Percentiles rank a stretch among this genome's conserved stretches.
These are phyloP conservation scores for Drosophila peninsularis DNA, from an alignment of 2,888 invertebrate species.

Conservation along the genomic window DNA sequence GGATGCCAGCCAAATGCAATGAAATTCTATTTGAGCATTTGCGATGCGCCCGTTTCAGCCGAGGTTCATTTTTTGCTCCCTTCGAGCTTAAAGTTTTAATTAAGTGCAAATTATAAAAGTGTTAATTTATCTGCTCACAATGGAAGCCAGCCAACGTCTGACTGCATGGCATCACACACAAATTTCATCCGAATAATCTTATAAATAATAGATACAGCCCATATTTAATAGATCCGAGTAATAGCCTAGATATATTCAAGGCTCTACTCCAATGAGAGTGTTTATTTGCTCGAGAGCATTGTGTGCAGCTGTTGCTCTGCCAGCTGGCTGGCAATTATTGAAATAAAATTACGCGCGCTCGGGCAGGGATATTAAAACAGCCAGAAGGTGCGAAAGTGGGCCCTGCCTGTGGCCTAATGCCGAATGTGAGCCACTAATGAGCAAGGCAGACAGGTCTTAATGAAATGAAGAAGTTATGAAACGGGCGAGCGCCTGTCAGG, in stretches of 20 bases:
- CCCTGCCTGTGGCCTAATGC: slow-evolving; percentile 1
- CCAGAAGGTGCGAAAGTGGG: not conserved
- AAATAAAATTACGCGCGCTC: slow-evolving; percentile 60
- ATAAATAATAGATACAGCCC: not conserved
- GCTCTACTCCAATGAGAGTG: not conserved
- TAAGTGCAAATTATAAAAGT: slow-evolving; percentile 78
- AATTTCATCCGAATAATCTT: not conserved
- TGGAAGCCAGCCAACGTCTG: slow-evolving; percentile 10
- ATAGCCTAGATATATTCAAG: not conserved
- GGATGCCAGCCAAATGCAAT: slow-evolving; percentile 72
- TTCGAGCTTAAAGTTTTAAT: slow-evolving; percentile 65
- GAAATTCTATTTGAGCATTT: slow-evolving; percentile 74
- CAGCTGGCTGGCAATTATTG: slow-evolving; percentile 52
- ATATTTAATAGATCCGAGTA: not conserved
- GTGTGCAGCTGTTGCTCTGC: not conserved
- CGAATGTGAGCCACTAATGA: slow-evolving; percentile 54
- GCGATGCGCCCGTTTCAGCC: slow-evolving; percentile 49
- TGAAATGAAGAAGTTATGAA: slow-evolving; percentile 49
- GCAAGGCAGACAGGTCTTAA: slow-evolving; percentile 26
- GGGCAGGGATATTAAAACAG: slow-evolving; percentile 34
- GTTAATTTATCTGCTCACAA: slow-evolving; percentile 45
- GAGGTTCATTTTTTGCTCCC: slow-evolving; percentile 34
- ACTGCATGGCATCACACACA: not conserved
- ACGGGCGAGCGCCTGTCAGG: not conserved
- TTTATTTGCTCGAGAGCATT: not conserved